phyloP scores from a whole-genome alignment of 64 coral and sea anemone species.

The Acropora yongei region DNA sequence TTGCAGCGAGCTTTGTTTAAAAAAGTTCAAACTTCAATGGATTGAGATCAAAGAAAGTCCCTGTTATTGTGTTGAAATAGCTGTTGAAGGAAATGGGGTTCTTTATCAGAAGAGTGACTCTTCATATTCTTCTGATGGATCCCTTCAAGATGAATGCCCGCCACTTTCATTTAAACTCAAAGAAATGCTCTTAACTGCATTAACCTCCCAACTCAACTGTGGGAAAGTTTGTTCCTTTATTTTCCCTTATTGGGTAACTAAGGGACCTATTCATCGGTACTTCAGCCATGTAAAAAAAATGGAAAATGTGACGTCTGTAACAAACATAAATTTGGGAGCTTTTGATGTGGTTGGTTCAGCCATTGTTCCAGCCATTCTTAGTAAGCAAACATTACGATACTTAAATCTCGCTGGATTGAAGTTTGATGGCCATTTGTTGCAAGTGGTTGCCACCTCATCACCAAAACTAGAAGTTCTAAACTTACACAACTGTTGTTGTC shows the following conservation, averaged over 20 bases:
- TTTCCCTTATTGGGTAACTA: neutral
- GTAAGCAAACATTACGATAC: neutral
- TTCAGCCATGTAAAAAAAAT: neutral
- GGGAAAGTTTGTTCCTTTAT: neutral
- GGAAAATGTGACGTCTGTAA: neutral
- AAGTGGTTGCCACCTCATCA: constrained; percentile 23
- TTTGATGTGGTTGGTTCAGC: neutral
- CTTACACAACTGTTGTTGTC: constrained; percentile 8
- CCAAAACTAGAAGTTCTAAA: constrained; percentile 39
- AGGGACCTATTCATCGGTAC: neutral
- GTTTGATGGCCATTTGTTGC: constrained; percentile 14
- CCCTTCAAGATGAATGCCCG: neutral
- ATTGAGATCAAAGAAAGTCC: neutral
- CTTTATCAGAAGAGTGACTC: neutral
- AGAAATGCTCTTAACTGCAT: neutral
- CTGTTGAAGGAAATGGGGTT: constrained; percentile 9
- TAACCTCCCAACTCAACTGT: neutral
- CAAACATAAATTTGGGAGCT: neutral
- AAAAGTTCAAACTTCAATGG: constrained; percentile 10
- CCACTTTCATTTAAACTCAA: neutral
- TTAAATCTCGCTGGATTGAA: neutral
- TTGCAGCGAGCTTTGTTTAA: constrained; percentile 19
- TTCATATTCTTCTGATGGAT: neutral
- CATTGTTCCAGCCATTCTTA: neutral
- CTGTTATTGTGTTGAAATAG: neutral